Percentiles rank a stretch among this genome's conserved stretches.
Conservation (phyloP, 1,140 invertebrate genomes). For the Drosophila sproati region DNA sequence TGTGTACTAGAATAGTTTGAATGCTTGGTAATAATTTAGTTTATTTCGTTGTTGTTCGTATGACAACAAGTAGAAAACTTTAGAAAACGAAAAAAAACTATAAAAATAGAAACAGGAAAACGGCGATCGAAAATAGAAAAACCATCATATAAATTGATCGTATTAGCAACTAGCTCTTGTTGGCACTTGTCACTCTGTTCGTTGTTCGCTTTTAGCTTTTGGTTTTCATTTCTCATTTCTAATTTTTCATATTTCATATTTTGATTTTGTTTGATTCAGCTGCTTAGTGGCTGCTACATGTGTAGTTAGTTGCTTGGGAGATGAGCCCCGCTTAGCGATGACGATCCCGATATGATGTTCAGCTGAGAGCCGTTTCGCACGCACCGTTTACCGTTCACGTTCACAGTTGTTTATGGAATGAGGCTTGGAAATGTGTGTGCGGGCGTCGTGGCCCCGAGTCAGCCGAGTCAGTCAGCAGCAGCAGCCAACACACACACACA, state of each 20-base stretch:
- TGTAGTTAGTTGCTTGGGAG: constrained; percentile 3
- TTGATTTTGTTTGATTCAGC: constrained; percentile 9
- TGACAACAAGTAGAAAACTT: constrained; percentile 1
- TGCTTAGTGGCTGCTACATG: not conserved
- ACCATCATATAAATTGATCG: constrained; percentile 14
- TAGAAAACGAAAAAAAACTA: constrained; percentile 30
- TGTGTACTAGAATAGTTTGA: constrained; percentile 11
- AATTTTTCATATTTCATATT: not conserved
- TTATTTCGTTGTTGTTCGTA: not conserved
- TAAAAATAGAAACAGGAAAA: constrained; percentile 45
- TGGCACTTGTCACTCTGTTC: constrained; percentile 18
- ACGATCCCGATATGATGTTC: constrained; percentile 17
- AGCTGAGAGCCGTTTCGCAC: constrained; percentile 32
- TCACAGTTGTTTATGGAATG: constrained; percentile 75
- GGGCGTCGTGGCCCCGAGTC: constrained; percentile 44
- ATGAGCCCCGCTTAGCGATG: constrained; percentile 32
- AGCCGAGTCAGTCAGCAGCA: constrained; percentile 3
- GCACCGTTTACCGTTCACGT: constrained; percentile 77
- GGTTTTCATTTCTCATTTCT: constrained; percentile 20
- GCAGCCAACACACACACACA: not conserved
- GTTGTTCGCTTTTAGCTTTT: constrained; percentile 1
- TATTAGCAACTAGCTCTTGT: constrained; percentile 8
- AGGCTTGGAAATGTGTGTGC: constrained; percentile 55
- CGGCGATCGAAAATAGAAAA: constrained; percentile 37
- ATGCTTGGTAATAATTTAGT: constrained; percentile 12